Evolutionary conservation across 1,140 invertebrate genomes (phyloP).

Genomic region (Solenopsis invicta): DNA sequence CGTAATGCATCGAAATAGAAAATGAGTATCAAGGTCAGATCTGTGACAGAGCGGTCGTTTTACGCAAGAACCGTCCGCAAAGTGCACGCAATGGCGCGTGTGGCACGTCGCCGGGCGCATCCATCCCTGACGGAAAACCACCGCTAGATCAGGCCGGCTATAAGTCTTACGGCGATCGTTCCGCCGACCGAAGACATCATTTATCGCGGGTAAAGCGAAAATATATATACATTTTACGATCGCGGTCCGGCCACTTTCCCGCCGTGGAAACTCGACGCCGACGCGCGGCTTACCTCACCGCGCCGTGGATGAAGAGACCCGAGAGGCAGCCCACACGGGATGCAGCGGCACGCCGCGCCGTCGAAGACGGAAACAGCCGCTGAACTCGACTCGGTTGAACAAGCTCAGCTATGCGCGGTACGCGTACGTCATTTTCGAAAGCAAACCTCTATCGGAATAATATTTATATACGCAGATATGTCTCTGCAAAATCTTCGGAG

Average conservation of each 20-base stretch:
- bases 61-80: not conserved
- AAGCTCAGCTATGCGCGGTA: not conserved
- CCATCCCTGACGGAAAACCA: conserved; percentile 6
- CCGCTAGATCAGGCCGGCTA: not conserved
- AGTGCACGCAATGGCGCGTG: not conserved
- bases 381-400: conserved; percentile 3
- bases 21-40: conserved; percentile 23
- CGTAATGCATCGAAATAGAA: not conserved
- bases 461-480: not conserved
- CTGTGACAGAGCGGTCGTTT: not conserved
- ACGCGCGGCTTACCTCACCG: not conserved
- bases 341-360: not conserved
- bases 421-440: not conserved
- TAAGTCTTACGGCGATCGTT: not conserved
- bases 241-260: conserved; percentile 59
- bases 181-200: not conserved
- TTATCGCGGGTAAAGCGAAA: conserved; percentile 26
- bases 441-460: not conserved
- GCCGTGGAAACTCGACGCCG: conserved; percentile 34
- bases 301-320: not conserved
- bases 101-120: not conserved
- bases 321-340: not conserved
- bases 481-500: not conserved
- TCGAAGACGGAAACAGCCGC: conserved; percentile 22
- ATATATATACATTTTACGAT: conserved; percentile 23